These are phyloP conservation scores for Zygothrica quintamaculata DNA, from an alignment of 2,888 invertebrate species.

Conservation along the genomic window DNA sequence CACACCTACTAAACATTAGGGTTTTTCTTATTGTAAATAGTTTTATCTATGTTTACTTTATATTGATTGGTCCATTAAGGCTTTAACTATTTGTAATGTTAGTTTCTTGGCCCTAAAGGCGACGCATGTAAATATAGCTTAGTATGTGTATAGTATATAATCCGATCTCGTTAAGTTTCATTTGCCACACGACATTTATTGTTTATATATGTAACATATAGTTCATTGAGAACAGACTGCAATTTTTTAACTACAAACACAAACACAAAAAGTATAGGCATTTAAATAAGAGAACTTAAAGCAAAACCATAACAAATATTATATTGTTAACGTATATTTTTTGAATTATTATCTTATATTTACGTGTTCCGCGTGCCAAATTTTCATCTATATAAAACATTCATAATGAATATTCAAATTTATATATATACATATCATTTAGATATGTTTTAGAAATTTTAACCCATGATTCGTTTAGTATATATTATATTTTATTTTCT, in stretches of 20 bases:
- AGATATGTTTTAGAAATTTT: slow-evolving; percentile 32
- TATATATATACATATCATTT: slow-evolving; percentile 17
- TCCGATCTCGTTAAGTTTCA: slow-evolving; percentile 74
- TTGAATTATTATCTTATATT: slow-evolving; percentile 10
- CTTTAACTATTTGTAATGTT: slow-evolving; percentile 58
- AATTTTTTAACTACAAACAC: slow-evolving; percentile 48
- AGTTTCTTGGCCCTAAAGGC: slow-evolving; percentile 11
- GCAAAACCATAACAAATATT: slow-evolving; percentile 19
- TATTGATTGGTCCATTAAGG: slow-evolving; percentile 47
- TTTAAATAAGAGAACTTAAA: slow-evolving; percentile 41
- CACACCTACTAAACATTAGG: slow-evolving; percentile 33
- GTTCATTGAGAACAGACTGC: slow-evolving; percentile 67
- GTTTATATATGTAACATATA: slow-evolving; percentile 31
- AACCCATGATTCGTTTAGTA: slow-evolving; percentile 11
- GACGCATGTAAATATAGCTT: slow-evolving; percentile 48
- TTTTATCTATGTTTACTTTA: slow-evolving; percentile 47
- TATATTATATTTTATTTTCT: no score
- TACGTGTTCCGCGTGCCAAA: slow-evolving; percentile 66
- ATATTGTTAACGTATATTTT: slow-evolving; percentile 22
- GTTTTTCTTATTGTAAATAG: slow-evolving; percentile 56
- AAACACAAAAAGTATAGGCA: slow-evolving; percentile 40
- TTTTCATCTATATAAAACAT: slow-evolving; percentile 33
- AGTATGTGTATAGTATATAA: slow-evolving; percentile 35
- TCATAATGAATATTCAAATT: slow-evolving; percentile 20
- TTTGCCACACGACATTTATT: slow-evolving; percentile 58